Conservation (phyloP, 1,140 invertebrate species). For the Limonius californicus region DNA sequence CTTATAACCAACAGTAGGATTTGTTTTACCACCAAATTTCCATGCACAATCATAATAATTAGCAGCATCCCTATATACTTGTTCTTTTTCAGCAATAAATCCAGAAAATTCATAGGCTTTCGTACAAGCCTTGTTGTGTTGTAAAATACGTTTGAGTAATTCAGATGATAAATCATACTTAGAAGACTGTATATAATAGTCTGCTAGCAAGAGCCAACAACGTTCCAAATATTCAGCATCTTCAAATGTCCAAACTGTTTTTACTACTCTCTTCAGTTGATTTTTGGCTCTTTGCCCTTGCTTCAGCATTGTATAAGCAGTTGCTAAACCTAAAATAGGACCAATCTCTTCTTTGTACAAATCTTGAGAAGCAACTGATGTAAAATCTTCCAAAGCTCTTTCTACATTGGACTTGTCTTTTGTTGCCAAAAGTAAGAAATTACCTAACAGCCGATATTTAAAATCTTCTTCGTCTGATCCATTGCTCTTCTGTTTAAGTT, state of each 20-base stretch:
- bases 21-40: slow-evolving; percentile 74
- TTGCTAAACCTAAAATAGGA: slow-evolving; percentile 84
- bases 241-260: slow-evolving; percentile 86
- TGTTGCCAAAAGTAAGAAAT: slow-evolving; percentile 79
- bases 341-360: slow-evolving; percentile 72
- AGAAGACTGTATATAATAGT: slow-evolving; percentile 84
- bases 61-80: slow-evolving; percentile 84
- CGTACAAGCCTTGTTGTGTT: slow-evolving; percentile 86
- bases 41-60: slow-evolving; percentile 82
- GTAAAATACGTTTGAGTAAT: slow-evolving; percentile 72
- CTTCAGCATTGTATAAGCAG: slow-evolving; percentile 83
- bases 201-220: slow-evolving; percentile 91
- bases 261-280: slow-evolving; percentile 85
- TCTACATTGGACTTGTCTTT: slow-evolving; percentile 85
- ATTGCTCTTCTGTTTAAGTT: slow-evolving; percentile 69
- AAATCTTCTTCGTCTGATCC: slow-evolving; percentile 57
- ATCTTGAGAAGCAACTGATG: slow-evolving; percentile 69
- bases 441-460: slow-evolving; percentile 69
- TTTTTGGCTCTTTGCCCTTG: slow-evolving; percentile 87
- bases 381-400: slow-evolving; percentile 76
- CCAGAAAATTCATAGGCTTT: slow-evolving; percentile 89
- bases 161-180: slow-evolving; percentile 86
- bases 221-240: slow-evolving; percentile 93
- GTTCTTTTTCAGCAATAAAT: slow-evolving; percentile 87
- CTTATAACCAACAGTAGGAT: slow-evolving; percentile 86